Evolutionary conservation across 2,888 invertebrate species (phyloP).

Genomic region (Petrolisthes manimaculis): DNA sequence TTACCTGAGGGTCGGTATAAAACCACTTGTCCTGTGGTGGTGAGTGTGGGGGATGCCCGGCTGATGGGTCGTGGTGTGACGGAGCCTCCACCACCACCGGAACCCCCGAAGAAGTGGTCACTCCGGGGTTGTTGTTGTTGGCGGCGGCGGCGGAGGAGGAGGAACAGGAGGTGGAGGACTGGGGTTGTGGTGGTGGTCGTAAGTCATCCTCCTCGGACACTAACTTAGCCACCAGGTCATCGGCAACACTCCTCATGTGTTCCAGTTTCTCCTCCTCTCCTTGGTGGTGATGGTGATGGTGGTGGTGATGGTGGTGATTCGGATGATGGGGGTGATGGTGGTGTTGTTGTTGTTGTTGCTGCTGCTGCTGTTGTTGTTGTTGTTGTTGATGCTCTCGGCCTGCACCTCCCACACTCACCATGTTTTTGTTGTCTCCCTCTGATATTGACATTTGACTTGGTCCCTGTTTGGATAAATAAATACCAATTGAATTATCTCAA

Average conservation of each 20-base stretch:
- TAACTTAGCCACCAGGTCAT: conserved; percentile 81
- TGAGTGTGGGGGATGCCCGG: conserved; percentile 33
- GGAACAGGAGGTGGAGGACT: conserved; percentile 12
- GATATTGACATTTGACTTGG: too few species aligned
- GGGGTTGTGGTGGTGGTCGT: conserved; percentile 26
- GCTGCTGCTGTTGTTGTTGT: too few species aligned
- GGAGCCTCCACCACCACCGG: neutral
- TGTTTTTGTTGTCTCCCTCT: too few species aligned
- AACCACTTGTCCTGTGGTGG: conserved; percentile 61
- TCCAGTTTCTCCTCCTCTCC: conserved; percentile 69
- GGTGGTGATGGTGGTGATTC: neutral
- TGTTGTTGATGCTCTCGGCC: neutral
- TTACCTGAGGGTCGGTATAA: conserved; percentile 66
- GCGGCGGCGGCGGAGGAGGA: conserved; percentile 30
- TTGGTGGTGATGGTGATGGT: conserved; percentile 35
- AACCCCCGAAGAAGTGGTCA: conserved; percentile 2
- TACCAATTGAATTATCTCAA: too few species aligned
- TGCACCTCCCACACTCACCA: neutral
- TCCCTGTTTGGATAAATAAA: too few species aligned
- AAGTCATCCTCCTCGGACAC: conserved; percentile 78
- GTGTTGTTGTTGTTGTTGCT: neutral
- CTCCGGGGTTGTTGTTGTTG: conserved; percentile 19
- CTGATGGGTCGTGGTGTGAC: conserved; percentile 27
- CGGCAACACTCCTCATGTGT: conserved; percentile 74
- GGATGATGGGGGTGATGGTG: too few species aligned